Conservation (phyloP, 2,113 vertebrate species). For the Platycercus adscitus region DNA sequence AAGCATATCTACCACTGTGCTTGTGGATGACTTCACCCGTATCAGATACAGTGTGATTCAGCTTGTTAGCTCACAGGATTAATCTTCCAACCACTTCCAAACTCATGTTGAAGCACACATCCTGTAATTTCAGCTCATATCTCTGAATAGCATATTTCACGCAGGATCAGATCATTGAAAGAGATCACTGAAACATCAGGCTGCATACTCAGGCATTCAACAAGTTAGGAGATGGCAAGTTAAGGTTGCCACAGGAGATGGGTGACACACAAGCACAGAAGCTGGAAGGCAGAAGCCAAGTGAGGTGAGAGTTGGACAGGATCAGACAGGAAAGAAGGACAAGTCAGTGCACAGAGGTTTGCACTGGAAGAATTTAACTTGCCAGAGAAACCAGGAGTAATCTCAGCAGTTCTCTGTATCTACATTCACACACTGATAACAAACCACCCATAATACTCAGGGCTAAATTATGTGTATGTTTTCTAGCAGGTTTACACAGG, state of each 20-base stretch:
- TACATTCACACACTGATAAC: neutral
- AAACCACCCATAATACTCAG: neutral
- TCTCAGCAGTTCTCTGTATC: neutral
- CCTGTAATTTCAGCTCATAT: neutral
- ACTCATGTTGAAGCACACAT: neutral
- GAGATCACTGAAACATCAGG: neutral
- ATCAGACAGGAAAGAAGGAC: constrained; percentile 12
- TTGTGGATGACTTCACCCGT: neutral
- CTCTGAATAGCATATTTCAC: neutral
- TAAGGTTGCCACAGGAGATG: neutral
- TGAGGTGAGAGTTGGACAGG: neutral
- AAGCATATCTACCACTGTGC: constrained; percentile 10
- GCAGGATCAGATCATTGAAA: neutral
- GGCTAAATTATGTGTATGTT: neutral
- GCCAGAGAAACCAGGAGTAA: constrained; percentile 9
- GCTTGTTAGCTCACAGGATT: constrained; percentile 19
- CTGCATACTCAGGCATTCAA: constrained; percentile 7
- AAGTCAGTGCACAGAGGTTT: neutral
- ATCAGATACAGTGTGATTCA: constrained; percentile 33
- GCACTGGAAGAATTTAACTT: neutral
- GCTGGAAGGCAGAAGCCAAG: constrained; percentile 27
- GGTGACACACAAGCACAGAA: constrained; percentile 1
- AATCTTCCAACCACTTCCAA: neutral
- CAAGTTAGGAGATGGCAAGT: constrained; percentile 3
- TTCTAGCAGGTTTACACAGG: neutral